Evolutionary conservation across 2,797 vertebrate genomes (phyloP).

Genomic region (Anabacerthia variegaticeps): DNA sequence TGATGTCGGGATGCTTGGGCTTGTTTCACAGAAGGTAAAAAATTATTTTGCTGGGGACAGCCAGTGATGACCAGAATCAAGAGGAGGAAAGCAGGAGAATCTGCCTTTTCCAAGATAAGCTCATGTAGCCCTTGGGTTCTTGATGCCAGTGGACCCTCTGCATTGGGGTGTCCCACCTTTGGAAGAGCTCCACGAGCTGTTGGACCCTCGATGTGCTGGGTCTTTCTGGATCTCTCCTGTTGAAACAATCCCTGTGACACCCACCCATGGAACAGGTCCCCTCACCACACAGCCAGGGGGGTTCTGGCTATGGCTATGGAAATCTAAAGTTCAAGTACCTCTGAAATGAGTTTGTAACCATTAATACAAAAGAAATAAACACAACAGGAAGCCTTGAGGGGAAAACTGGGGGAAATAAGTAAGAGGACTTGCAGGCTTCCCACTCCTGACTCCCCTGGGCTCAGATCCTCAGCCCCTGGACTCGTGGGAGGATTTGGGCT

Average conservation of each 20-base stretch:
- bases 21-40: neutral
- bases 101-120: neutral
- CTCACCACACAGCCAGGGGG: neutral
- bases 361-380: neutral
- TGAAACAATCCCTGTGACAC: neutral
- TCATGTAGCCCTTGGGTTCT: neutral
- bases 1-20: neutral
- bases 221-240: neutral
- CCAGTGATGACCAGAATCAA: neutral
- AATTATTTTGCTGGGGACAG: neutral
- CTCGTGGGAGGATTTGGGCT: neutral
- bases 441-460: neutral
- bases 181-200: neutral
- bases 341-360: neutral
- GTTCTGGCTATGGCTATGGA: neutral
- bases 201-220: accelerated
- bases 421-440: neutral
- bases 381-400: neutral
- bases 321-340: neutral
- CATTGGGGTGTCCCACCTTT: neutral
- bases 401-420: neutral
- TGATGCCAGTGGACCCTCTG: neutral
- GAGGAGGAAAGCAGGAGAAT: neutral
- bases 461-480: neutral
- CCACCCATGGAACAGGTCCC: neutral